These are phyloP conservation scores for Terrapene triunguis DNA, from an alignment of 2,113 vertebrate genomes.

Conservation along the genomic window DNA sequence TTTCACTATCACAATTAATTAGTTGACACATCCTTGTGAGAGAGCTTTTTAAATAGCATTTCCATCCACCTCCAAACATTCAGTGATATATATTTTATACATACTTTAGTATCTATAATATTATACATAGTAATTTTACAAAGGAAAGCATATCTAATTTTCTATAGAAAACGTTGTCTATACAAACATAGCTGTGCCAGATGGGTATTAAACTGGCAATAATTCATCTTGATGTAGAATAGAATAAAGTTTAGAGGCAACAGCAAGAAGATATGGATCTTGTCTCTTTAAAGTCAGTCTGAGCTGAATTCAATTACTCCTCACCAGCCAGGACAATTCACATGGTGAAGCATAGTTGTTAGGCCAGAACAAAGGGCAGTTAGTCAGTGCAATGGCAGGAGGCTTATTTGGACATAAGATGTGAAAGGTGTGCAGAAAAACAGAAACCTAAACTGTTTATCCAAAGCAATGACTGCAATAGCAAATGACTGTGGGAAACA, in stretches of 20 bases:
- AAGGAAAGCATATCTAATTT: background rate
- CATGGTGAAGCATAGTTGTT: fast-evolving
- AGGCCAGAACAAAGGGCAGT: background rate
- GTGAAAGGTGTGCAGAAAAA: background rate
- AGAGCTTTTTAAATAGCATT: background rate
- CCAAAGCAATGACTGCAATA: background rate
- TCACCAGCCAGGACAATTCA: fast-evolving
- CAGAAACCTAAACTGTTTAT: background rate
- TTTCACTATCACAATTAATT: background rate
- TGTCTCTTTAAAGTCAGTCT: background rate
- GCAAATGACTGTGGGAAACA: background rate
- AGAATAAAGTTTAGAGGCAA: background rate
- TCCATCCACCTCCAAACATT: background rate
- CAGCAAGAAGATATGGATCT: background rate
- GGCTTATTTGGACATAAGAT: no score
- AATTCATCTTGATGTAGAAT: background rate
- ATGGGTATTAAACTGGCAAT: background rate
- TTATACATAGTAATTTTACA: background rate
- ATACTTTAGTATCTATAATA: background rate
- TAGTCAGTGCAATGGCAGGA: fast-evolving
- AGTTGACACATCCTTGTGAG: background rate
- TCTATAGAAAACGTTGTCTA: background rate
- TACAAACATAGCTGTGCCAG: background rate
- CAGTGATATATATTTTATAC: background rate
- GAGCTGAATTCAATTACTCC: background rate